phyloP scores from a whole-genome alignment of 2,888 invertebrate genomes.

The Taphrorychus bicolor region DNA sequence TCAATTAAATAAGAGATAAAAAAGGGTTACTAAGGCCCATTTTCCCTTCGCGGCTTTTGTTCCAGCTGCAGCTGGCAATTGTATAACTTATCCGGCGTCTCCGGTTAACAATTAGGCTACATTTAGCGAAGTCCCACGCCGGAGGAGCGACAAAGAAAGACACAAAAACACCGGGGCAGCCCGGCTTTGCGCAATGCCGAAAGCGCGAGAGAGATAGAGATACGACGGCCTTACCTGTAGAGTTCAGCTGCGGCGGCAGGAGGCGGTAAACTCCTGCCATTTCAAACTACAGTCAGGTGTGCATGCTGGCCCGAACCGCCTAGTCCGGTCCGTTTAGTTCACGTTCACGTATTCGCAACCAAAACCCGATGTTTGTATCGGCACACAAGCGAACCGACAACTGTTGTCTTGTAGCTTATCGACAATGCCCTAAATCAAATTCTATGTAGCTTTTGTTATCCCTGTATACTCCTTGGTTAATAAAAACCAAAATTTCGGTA shows the following conservation, averaged over 20 bases:
- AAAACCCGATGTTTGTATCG: conserved; percentile 9
- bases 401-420: background rate
- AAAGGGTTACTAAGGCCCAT: background rate
- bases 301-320: conserved; percentile 17
- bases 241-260: conserved; percentile 47
- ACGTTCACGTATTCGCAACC: conserved; percentile 29
- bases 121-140: conserved; percentile 21
- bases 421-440: too few relatives aligned
- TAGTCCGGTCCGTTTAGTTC: conserved; percentile 16
- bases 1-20: background rate
- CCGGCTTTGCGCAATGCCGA: conserved; percentile 26
- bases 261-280: conserved; percentile 32
- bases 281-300: conserved; percentile 34
- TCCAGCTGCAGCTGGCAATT: background rate
- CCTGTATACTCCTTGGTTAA: too few relatives aligned
- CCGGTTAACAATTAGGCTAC: conserved; percentile 24
- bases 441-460: too few relatives aligned
- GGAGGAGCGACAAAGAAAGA: conserved; percentile 22
- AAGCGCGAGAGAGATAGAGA: conserved; percentile 7
- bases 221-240: conserved; percentile 48
- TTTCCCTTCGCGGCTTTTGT: background rate
- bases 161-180: background rate
- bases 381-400: background rate
- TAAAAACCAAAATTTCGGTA: too few relatives aligned
- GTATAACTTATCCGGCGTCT: background rate